phyloP scores from a whole-genome alignment of 2,888 invertebrate species.

The Papilio gigon region DNA sequence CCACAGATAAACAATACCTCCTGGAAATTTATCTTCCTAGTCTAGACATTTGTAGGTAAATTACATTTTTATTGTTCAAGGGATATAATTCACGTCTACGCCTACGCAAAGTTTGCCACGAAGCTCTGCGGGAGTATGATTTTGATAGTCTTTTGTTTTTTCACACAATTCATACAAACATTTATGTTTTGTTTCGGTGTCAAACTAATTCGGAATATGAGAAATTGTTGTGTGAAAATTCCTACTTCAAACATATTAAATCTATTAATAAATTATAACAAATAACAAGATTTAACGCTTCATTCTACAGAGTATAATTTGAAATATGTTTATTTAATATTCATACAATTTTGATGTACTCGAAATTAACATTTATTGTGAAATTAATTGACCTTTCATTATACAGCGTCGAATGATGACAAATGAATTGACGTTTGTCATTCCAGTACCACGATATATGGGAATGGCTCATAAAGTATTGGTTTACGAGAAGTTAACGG shows the following conservation, averaged over 20 bases:
- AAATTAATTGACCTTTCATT: background rate
- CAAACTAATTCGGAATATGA: too few relatives aligned
- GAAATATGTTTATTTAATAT: background rate
- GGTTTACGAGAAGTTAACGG: slow-evolving; percentile 2
- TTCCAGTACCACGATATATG: background rate
- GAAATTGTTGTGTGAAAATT: too few relatives aligned
- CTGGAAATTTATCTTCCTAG: slow-evolving; percentile 18
- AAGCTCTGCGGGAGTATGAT: background rate
- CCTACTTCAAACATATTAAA: too few relatives aligned
- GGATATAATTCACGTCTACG: background rate
- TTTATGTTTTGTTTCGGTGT: background rate
- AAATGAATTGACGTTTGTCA: background rate
- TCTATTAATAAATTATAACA: background rate
- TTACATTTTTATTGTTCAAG: background rate
- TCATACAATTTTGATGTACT: background rate
- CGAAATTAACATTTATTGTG: background rate
- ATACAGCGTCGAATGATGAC: background rate
- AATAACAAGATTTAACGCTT: background rate
- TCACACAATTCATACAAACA: background rate
- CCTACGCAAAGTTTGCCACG: background rate
- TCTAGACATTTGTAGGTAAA: slow-evolving; percentile 17
- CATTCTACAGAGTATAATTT: background rate
- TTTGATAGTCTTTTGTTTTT: background rate
- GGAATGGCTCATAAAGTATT: slow-evolving; percentile 18
- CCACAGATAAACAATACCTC: background rate